Percentiles rank a stretch among this genome's conserved stretches.
These are phyloP conservation scores for Bos indicus DNA, from an alignment of 2,113 vertebrate genomes.

Conservation along the genomic window DNA sequence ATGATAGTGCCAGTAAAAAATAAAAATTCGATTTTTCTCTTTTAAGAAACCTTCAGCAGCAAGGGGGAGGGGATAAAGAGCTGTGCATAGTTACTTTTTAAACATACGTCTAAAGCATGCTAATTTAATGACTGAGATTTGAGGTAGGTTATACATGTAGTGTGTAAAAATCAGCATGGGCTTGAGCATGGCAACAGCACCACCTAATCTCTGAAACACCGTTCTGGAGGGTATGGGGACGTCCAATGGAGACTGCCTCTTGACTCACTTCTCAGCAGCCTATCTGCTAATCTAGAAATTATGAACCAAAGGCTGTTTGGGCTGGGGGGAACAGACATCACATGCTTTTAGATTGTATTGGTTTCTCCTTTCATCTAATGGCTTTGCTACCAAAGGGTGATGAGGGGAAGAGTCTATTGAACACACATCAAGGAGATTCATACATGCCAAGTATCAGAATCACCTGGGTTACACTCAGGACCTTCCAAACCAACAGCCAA, in stretches of 20 bases:
- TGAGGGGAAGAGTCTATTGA: slow-evolving; percentile 18
- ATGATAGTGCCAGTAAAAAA: slow-evolving; percentile 68
- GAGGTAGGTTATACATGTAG: slow-evolving; percentile 86
- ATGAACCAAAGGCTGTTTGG: slow-evolving; percentile 25
- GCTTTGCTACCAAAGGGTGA: slow-evolving; percentile 64
- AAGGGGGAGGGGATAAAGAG: slow-evolving; percentile 74
- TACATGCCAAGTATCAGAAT: slow-evolving; percentile 49
- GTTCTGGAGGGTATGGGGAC: neutral
- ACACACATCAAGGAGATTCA: slow-evolving; percentile 56
- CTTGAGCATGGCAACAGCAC: slow-evolving; percentile 67
- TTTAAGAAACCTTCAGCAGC: slow-evolving; percentile 82
- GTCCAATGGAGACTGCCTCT: slow-evolving; percentile 28
- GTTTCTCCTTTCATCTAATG: slow-evolving; percentile 62
- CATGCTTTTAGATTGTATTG: slow-evolving; percentile 55
- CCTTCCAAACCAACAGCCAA: slow-evolving; percentile 69
- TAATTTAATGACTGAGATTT: slow-evolving; percentile 80
- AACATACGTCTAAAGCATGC: slow-evolving; percentile 78
- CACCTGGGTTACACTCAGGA: slow-evolving; percentile 57
- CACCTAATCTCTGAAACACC: slow-evolving; percentile 36
- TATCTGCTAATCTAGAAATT: neutral
- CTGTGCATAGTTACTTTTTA: slow-evolving; percentile 83
- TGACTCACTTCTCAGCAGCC: slow-evolving; percentile 44
- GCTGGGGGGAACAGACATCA: slow-evolving; percentile 12
- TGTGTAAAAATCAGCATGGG: slow-evolving; percentile 75
- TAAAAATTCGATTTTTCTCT: slow-evolving; percentile 79